A percentile compares a stretch with the other conserved stretches of the same genome.
phyloP scores from a whole-genome alignment of 2,888 invertebrate species.

The Myopa testacea region DNA sequence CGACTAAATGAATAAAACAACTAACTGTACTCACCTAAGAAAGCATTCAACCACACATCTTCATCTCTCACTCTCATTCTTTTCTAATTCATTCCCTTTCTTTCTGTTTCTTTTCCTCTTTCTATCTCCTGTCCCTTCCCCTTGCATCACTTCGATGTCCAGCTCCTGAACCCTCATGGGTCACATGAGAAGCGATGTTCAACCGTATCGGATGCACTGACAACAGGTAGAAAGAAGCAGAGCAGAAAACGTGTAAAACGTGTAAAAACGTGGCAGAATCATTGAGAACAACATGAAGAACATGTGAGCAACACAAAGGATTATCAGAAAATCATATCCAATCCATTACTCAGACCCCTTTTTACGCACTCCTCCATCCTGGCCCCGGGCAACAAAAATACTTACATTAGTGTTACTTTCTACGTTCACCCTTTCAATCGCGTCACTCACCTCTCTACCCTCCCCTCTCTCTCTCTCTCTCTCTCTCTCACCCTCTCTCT shows the following conservation, averaged over 20 bases:
- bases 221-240: conserved; percentile 6
- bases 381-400: not conserved
- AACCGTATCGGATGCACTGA: conserved; percentile 18
- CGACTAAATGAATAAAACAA: not conserved
- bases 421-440: not conserved
- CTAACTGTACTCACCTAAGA: not conserved
- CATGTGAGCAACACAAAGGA: conserved; percentile 27
- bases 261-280: conserved; percentile 15
- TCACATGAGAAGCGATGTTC: conserved; percentile 51
- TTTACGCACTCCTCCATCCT: not conserved
- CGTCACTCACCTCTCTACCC: not conserved
- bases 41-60: not conserved
- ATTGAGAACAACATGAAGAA: conserved; percentile 25
- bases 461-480: not conserved
- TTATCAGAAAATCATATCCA: conserved; percentile 42
- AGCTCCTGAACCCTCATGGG: conserved; percentile 49
- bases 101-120: too few relatives aligned
- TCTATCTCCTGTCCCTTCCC: too few relatives aligned
- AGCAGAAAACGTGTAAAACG: not conserved
- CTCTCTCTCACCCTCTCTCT: not conserved
- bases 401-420: conserved; percentile 38
- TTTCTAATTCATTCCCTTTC: not conserved
- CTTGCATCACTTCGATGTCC: conserved; percentile 43
- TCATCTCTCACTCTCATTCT: not conserved
- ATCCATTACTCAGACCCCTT: conserved; percentile 44